Base-by-base conservation (phyloP, 2,888 invertebrate species). In the Microplitis manilae region DNA sequence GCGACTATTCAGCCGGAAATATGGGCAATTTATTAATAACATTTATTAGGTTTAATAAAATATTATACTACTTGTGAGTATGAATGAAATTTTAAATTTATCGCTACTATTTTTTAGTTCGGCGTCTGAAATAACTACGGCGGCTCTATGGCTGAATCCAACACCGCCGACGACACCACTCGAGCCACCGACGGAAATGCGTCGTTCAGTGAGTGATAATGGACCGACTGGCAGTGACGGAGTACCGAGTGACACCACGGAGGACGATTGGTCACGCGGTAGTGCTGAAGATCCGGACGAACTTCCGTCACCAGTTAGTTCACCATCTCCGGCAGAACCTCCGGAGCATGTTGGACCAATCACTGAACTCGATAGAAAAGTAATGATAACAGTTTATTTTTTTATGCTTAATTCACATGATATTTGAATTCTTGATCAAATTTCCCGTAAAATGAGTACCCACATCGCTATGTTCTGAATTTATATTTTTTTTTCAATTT, bases 241-340 rank as follows among this genome's bases (percentile, higher is more conserved):
- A 1, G 92, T 93, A 9, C 92, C 92, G 5, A 92, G 92, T 77
- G 92, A 92, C 80, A 91, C 94, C 79, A 94, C 93, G 38, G 94
- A 94, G 86, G 94, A 94, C 69, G 94, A 94, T 87, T 94, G 94
- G 92, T 94, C 94, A 17, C 92, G 94, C 83, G 94, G 93, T 68
- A 93, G 93, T 89, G 93, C 93, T 82, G 93, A 93, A 59, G 94
- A 94, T 89, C 94, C 93, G 1, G 94, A 92, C 81, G 89, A 91
- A 80, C 93, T 94, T 74, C 80, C 84, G 5, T 87, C 87, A 0
- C 87, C 87, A 0, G 81, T 84, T 1, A 87, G 82, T 75, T 87
- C 87, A 38, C 83, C 84, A 1, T 86, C 87, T 20, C 86, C 87
- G 1, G 87, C 88, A 5, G 87, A 90, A 73, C 89, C 89, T 2